These are phyloP conservation scores for Cheilinus undulatus DNA, from an alignment of 2,113 vertebrate genomes.

Conservation along the genomic window DNA sequence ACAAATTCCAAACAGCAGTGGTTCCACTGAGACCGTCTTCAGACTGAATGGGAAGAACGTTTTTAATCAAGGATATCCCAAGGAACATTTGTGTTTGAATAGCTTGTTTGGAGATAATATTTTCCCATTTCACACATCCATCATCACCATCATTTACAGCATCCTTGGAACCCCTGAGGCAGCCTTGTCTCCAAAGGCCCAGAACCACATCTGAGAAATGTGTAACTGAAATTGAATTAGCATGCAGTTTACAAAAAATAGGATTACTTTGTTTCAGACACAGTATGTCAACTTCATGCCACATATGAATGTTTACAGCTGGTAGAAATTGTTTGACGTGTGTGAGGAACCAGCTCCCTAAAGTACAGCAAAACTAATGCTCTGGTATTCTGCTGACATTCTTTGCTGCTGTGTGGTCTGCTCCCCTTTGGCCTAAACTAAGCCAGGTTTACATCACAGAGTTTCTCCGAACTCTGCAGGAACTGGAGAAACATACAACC, in stretches of 20 bases:
- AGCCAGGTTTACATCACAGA: conserved; percentile 1
- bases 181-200: too few relatives aligned
- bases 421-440: conserved; percentile 1
- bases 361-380: background rate
- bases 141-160: too few relatives aligned
- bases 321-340: conserved; percentile 38
- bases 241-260: background rate
- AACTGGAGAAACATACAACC: background rate
- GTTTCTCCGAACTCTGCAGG: background rate
- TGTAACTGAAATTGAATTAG: background rate
- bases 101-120: too few relatives aligned
- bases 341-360: conserved; percentile 4
- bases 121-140: too few relatives aligned
- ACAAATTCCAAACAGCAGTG: too few relatives aligned
- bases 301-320: conserved; percentile 43
- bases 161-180: too few relatives aligned
- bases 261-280: background rate
- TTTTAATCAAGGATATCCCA: too few relatives aligned
- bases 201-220: too few relatives aligned
- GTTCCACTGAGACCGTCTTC: too few relatives aligned
- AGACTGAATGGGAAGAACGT: too few relatives aligned
- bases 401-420: conserved; percentile 50
- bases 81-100: too few relatives aligned
- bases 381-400: conserved; percentile 21
- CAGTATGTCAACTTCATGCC: background rate